phyloP scores from a whole-genome alignment of 2,888 invertebrate species.

The Trimorus sp. region DNA sequence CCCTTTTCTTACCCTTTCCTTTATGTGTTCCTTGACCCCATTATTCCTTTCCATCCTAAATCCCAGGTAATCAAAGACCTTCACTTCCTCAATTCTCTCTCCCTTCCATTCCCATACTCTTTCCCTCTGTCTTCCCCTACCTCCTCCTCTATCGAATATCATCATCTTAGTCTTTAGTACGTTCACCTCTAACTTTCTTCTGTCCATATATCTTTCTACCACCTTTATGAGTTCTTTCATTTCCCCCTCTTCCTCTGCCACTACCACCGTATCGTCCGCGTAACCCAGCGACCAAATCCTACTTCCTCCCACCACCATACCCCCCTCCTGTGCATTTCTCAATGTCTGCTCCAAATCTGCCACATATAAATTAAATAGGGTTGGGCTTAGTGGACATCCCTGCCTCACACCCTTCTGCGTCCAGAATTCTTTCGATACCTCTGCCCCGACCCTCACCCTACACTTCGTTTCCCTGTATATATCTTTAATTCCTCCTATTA shows the following conservation, averaged over 20 bases:
- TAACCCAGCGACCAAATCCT: slow-evolving; percentile 1
- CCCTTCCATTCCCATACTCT: not conserved
- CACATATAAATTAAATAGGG: not conserved
- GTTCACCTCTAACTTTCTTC: not conserved
- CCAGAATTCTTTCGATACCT: not conserved
- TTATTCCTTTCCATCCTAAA: not conserved
- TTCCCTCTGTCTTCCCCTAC: not conserved
- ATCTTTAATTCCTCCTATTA: not conserved
- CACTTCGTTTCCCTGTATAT: not conserved
- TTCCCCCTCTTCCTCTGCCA: not conserved
- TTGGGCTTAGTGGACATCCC: not conserved
- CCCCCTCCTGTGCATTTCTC: not conserved
- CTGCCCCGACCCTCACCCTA: not conserved
- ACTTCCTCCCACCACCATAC: not conserved
- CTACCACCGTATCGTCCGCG: slow-evolving; percentile 12
- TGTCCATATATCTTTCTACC: not conserved
- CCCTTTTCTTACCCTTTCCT: slow-evolving; percentile 3
- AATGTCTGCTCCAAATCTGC: not conserved
- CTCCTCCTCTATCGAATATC: not conserved
- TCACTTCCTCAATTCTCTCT: not conserved
- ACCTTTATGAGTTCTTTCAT: not conserved
- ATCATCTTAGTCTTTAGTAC: not conserved
- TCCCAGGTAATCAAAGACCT: not conserved
- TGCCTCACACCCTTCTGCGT: not conserved
- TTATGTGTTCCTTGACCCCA: not conserved